phyloP scores from a whole-genome alignment of 2,797 vertebrate genomes.

The Brachyalestes nurse region DNA sequence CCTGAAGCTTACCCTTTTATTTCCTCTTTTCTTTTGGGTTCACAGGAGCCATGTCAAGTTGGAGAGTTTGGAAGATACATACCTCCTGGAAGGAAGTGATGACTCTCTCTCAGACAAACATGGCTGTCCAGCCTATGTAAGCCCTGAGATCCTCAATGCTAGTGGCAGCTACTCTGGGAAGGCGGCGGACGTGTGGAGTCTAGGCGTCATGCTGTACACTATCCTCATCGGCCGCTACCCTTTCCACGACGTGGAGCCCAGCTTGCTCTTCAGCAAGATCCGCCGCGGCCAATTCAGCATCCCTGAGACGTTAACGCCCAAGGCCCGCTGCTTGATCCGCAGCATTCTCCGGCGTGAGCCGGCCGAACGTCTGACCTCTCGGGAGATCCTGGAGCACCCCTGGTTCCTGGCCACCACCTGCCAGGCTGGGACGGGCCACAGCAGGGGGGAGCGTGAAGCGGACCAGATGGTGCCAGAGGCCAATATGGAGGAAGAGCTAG shows the following conservation, averaged over 20 bases:
- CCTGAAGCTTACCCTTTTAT: slow-evolving; percentile 4
- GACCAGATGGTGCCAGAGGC: slow-evolving; percentile 98
- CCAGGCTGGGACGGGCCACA: slow-evolving; percentile 80
- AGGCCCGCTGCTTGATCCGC: slow-evolving; percentile 99
- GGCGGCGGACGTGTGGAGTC: slow-evolving; percentile 97
- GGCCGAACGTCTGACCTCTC: slow-evolving; percentile 94
- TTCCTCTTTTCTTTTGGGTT: background rate
- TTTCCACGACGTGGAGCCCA: slow-evolving; percentile 97
- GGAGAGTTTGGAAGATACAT: slow-evolving; percentile 97
- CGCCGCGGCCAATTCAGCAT: slow-evolving; percentile 98
- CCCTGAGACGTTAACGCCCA: slow-evolving; percentile 96
- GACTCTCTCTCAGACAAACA: slow-evolving; percentile 98
- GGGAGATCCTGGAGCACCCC: slow-evolving; percentile 97
- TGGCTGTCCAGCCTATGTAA: slow-evolving; percentile 97
- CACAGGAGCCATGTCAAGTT: slow-evolving; percentile 92
- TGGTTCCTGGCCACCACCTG: slow-evolving; percentile 90
- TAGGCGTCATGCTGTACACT: slow-evolving; percentile 99
- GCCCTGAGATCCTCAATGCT: slow-evolving; percentile 98
- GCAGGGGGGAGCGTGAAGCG: slow-evolving; percentile 86
- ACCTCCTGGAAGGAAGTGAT: slow-evolving; percentile 89
- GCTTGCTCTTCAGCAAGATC: slow-evolving; percentile 98
- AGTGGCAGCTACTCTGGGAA: slow-evolving; percentile 98
- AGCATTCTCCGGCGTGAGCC: slow-evolving; percentile 96
- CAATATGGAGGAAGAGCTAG: slow-evolving; percentile 97
- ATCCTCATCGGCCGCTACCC: slow-evolving; percentile 98